Evolutionary conservation across 23 tunicate genomes (phyloP), one percentile per base, ranked within the genome.

Genomic region (Ciona savignyi): DNA sequence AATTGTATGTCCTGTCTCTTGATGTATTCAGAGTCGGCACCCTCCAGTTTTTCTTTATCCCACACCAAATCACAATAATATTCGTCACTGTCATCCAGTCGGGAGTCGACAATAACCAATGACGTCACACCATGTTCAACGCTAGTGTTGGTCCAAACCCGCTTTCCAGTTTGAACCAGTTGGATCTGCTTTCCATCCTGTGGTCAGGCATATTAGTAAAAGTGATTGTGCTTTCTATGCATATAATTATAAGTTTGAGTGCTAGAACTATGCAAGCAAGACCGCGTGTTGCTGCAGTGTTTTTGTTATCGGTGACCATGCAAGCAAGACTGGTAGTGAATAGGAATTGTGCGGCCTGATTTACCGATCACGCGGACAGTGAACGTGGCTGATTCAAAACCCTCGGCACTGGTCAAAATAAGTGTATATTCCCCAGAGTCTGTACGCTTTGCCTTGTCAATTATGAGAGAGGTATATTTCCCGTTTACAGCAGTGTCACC

Each of bases 401-500:
- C 92, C 65, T 89, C 95, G 2, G 87, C 99, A 49, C 90, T 87
- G 60, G 80, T 74, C 64, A 87, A 61, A 23, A 73, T 76, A 34
- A 94, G 67, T 15, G 80, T 74, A 76, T 94, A 94, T 23, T 79
- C 86, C 11, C 95, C 99, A 0, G 95, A 77, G 64, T 94, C 99
- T 0, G 61, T 56, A 24, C 95, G 82, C 70, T 68, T 74, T 6
- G 85, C 32, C 74, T 79, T 94, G 76, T 83, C 82, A 65, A 94
- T 94, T 11, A 82, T 87, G 34, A 94, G 61, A 61, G 75, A 62
- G 20, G 86, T 81, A 34, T 34, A 67, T 33, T 75, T 67, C 28
- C 87, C 87, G 42, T 78, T 82, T 25, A 80, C 69, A 32, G 80
- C 75, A 32, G 80, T 82, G 51, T 82, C 87, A 62, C 80, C 11